Conservation (phyloP, 2,797 vertebrate species). For the Limosa lapponica region DNA sequence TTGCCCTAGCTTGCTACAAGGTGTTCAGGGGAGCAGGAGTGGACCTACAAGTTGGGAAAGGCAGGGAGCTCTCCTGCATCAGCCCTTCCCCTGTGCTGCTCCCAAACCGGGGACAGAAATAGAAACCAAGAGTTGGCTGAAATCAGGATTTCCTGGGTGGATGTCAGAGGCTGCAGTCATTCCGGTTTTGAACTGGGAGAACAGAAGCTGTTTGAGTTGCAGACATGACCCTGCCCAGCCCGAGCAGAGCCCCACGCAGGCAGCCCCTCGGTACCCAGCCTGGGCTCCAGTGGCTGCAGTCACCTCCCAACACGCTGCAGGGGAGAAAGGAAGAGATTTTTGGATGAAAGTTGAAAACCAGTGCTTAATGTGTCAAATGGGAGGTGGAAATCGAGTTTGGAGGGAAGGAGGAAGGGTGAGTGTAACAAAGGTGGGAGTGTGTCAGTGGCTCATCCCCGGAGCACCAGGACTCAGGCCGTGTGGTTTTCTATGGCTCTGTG, state of each 20-base stretch:
- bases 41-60: not conserved
- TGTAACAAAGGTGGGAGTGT: not conserved
- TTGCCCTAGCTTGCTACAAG: not conserved
- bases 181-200: not conserved
- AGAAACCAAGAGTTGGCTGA: not conserved
- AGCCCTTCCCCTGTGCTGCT: not conserved
- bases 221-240: not conserved
- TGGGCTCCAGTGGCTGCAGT: accelerated
- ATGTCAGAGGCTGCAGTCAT: not conserved
- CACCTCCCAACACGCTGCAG: accelerated
- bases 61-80: not conserved
- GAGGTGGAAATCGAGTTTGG: not conserved
- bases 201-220: not conserved
- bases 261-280: not conserved
- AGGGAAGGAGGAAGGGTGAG: not conserved
- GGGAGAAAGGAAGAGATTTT: not conserved
- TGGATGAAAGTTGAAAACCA: not conserved
- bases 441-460: not conserved
- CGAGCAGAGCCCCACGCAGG: accelerated
- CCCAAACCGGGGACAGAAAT: not conserved
- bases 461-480: not conserved
- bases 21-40: not conserved
- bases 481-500: accelerated
- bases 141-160: not conserved
- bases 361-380: too few species aligned